Conservation (phyloP, 2,113 vertebrate genomes). For the Bambusicola thoracicus region DNA sequence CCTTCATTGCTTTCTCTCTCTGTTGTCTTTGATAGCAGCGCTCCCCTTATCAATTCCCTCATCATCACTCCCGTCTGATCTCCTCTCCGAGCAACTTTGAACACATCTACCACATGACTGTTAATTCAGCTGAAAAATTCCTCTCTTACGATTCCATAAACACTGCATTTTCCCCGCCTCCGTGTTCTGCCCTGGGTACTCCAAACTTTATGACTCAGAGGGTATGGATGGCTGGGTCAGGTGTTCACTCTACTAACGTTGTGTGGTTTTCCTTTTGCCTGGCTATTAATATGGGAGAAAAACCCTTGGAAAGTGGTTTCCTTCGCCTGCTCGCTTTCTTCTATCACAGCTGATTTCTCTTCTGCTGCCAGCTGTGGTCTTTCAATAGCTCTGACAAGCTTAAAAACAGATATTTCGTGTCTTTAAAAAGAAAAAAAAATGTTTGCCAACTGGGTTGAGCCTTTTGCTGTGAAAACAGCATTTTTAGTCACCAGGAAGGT, state of each 20-base stretch:
- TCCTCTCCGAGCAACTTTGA: conserved; percentile 90
- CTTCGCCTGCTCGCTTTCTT: conserved; percentile 2
- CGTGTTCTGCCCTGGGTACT: conserved; percentile 79
- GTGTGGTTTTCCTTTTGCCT: conserved; percentile 64
- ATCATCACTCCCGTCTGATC: conserved; percentile 83
- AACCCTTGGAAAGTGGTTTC: conserved; percentile 20
- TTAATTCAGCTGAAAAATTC: conserved; percentile 88
- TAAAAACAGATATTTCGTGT: neutral
- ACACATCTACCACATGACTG: conserved; percentile 92
- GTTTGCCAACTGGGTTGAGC: neutral
- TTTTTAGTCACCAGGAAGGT: neutral
- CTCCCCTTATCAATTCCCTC: conserved; percentile 81
- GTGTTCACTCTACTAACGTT: conserved; percentile 73
- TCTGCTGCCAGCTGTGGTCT: neutral
- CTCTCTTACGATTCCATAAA: conserved; percentile 84
- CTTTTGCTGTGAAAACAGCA: neutral
- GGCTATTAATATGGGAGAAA: conserved; percentile 63
- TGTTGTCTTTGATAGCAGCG: conserved; percentile 82
- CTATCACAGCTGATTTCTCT: neutral
- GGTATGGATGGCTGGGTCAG: conserved; percentile 80
- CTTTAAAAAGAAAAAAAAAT: neutral
- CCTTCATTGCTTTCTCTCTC: conserved; percentile 69
- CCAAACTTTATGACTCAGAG: conserved; percentile 81
- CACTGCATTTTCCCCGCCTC: conserved; percentile 81
- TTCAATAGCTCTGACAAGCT: neutral